These are phyloP conservation scores for Hartigia nigra DNA, from an alignment of 2,888 invertebrate genomes.

Conservation along the genomic window DNA sequence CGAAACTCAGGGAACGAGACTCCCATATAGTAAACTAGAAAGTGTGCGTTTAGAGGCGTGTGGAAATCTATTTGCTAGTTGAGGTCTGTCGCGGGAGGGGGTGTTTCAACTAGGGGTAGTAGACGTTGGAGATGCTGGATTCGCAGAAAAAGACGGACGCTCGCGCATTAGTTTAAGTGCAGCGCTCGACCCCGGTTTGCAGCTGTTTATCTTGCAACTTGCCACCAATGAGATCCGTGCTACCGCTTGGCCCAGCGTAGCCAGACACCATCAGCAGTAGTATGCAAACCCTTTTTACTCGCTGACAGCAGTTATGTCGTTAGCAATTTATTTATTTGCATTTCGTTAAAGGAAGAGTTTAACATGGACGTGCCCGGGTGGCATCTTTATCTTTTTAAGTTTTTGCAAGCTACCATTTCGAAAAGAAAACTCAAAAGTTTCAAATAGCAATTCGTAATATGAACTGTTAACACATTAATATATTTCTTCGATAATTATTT, in stretches of 20 bases:
- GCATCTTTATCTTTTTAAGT: not conserved
- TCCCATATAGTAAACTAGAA: not conserved
- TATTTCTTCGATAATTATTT: not conserved
- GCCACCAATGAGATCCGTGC: constrained; percentile 26
- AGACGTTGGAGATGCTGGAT: constrained; percentile 11
- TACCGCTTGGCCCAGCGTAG: not conserved
- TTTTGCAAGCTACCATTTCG: not conserved
- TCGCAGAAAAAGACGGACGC: constrained; percentile 24
- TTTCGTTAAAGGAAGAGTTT: constrained; percentile 25
- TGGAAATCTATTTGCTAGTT: not conserved
- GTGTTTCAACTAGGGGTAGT: not conserved
- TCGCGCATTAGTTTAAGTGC: constrained; percentile 27
- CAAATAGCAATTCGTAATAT: not conserved
- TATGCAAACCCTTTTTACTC: constrained; percentile 20
- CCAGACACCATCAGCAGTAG: constrained; percentile 7
- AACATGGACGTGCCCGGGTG: not conserved
- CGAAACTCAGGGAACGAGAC: not conserved
- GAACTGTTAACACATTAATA: not conserved
- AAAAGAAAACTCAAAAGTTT: not conserved
- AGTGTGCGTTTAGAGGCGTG: not conserved
- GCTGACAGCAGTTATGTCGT: constrained; percentile 20
- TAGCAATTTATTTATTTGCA: constrained; percentile 35
- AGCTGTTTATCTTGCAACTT: constrained; percentile 34
- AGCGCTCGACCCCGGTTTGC: constrained; percentile 22
- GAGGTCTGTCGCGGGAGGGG: not conserved